Base-by-base conservation (phyloP, 1,140 invertebrate species). In the Rhizoglyphus robini region DNA sequence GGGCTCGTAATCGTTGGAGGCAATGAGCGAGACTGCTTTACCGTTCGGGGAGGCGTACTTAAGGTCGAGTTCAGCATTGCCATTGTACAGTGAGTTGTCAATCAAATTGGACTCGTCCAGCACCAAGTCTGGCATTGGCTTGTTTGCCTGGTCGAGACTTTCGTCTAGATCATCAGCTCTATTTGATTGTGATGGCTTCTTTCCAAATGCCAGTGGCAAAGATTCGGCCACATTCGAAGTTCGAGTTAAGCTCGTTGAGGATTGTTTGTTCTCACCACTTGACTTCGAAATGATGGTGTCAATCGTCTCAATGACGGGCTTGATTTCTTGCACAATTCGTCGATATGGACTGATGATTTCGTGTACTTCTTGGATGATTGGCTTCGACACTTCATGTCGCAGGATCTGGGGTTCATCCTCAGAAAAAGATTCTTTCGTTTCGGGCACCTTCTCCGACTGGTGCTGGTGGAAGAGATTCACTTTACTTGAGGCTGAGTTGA, bases 401-500 rank as follows among this genome's bases (percentile, higher is more conserved):
- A 65, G 8, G 20, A 64, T 64, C 20, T 65, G 63, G n/a, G 63
- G 63, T 27, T 54, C 63, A 46, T 65, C 63, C 30, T 65, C 63
- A 3, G 63, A 65, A 27, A 20, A 65, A 5, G 63, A 60, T 65
- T 65, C 58, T 18, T 67, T 32, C 1, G 25, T 13, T 20, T 11
- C 13, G 11, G 20, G 20, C n/a, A 34, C 63, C n/a, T 65, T 63
- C 18, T 13, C 65, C n/a, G 49, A 18, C 41, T 61, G 15, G 29
- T 65, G 63, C 31, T 63, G 8, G 23, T 65, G 63, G 30, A 65
- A 34, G 1, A 65, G 27, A 46, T 65, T 65, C 20, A 65, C 32
- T 29, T 63, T 63, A 47, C 63, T 65, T 4, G 63, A 65, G n/a
- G 63, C 63, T 27, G 63, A 65, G 13, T 46, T 32, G 59, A 65